Evolutionary conservation across 2,888 invertebrate genomes (phyloP).

Genomic region (Ceriagrion tenellum): DNA sequence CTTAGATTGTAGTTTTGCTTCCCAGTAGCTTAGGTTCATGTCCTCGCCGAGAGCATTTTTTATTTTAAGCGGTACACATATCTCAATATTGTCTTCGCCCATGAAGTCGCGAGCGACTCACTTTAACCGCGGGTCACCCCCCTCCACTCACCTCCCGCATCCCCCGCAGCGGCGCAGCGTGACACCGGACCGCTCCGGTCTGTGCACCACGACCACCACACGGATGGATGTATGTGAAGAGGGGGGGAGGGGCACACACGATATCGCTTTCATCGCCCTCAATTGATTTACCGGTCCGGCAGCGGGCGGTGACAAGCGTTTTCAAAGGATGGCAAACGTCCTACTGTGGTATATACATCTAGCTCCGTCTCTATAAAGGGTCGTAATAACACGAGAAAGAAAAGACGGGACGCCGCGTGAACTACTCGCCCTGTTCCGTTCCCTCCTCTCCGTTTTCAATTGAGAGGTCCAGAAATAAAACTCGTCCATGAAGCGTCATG

Average conservation of each 20-base stretch:
- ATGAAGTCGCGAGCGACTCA: not conserved
- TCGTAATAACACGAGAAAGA: not conserved
- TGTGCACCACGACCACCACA: not conserved
- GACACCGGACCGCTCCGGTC: slow-evolving; percentile 9
- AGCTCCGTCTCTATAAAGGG: not conserved
- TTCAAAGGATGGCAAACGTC: not conserved
- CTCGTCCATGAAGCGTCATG: slow-evolving; percentile 1
- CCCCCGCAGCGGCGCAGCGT: not conserved
- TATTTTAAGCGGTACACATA: no score
- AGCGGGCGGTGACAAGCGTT: not conserved
- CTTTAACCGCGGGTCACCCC: not conserved
- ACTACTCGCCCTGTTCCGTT: not conserved
- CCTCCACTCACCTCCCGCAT: not conserved
- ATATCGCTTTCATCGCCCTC: slow-evolving; percentile 16
- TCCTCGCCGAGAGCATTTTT: no score
- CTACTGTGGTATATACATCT: not conserved
- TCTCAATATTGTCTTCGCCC: not conserved
- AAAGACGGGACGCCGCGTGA: not conserved
- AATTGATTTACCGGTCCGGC: slow-evolving; percentile 32
- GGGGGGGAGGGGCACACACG: not conserved
- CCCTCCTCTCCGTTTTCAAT: not conserved
- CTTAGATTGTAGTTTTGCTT: no score
- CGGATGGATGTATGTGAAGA: not conserved
- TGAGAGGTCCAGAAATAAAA: slow-evolving; percentile 10
- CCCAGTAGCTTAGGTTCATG: no score